Base-by-base conservation (phyloP, 2,888 invertebrate genomes). In the Drosophila rellima region DNA sequence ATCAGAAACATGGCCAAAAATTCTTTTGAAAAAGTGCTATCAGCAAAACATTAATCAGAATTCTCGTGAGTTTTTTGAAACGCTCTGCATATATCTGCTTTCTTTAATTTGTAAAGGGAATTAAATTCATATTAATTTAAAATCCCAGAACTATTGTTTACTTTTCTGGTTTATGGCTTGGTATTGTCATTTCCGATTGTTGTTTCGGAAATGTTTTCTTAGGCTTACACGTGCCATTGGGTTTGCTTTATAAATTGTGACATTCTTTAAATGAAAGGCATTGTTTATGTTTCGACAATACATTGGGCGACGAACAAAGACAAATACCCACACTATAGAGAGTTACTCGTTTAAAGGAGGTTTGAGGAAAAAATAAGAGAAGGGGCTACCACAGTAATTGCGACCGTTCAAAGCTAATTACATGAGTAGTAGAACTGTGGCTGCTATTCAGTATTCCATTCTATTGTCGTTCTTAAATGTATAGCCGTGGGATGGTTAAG, bases 371-470 rank as follows among this genome's bases (percentile, higher is more conserved):
- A 13, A 11, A 8, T 8, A 20, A 8, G 40, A 26, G 37, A 31
- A 29, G 31, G 55, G 15, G n/a, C 26, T 40, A 37, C 47, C 33
- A 48, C 29, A 47, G 63, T 63, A 78, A 82, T 75, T 78, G 69
- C 45, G 48, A 45, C 48, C 61, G 62, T 74, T 82, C 59, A 72
- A 73, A 71, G 69, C 78, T 82, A 82, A 82, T 82, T 82, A 71
- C 70, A 62, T 64, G 45, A 56, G 51, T 29, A 37, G 44, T 29
- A 37, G 40, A 37, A 45, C 15, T 45, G 37, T 17, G 40, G 7
- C 42, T 64, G 47, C 18, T 31, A 47, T 45, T 42, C 52, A 35
- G 35, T 23, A 39, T 20, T 29, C 31, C 33, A 45, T 47, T 31
- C 11, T 13, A 20, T 45, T 29, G 20, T 20, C 45, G 15, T 26